Conservation (phyloP, 2,113 vertebrate genomes). For the Paralichthys olivaceus region DNA sequence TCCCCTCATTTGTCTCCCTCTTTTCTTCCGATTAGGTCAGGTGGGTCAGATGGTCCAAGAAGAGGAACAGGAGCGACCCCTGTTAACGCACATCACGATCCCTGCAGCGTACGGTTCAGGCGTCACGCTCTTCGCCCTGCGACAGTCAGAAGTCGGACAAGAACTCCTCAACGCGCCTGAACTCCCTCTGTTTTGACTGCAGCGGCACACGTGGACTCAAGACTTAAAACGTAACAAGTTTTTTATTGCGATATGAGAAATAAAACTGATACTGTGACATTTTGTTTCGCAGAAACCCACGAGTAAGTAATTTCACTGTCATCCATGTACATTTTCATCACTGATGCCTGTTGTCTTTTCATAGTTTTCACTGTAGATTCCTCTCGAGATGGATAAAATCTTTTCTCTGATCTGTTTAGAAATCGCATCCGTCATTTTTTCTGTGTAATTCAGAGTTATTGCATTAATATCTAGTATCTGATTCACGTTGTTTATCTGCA, state of each 20-base stretch:
- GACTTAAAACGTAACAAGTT: neutral
- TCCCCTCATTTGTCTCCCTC: neutral
- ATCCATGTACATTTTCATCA: neutral
- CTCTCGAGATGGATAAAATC: neutral
- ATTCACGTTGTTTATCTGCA: neutral
- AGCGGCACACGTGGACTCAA: neutral
- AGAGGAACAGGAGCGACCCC: slow-evolving; percentile 50
- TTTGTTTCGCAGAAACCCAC: neutral
- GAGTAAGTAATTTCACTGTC: neutral
- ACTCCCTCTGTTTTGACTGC: slow-evolving; percentile 62
- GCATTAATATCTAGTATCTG: neutral
- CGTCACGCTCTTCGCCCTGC: slow-evolving; percentile 75
- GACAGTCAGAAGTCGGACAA: slow-evolving; percentile 53
- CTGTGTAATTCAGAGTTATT: neutral
- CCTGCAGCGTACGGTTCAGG: slow-evolving; percentile 83
- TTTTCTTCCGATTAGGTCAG: slow-evolving; percentile 65
- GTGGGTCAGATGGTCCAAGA: slow-evolving; percentile 71
- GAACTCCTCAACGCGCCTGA: slow-evolving; percentile 73
- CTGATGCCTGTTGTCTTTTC: neutral
- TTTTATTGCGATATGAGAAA: neutral
- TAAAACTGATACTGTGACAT: neutral
- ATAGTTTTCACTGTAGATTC: neutral
- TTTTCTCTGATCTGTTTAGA: neutral
- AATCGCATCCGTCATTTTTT: neutral
- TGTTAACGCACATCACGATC: slow-evolving; percentile 71